Base-by-base conservation (phyloP, 2,888 invertebrate genomes). In the Euspilapteryx auroguttella region DNA sequence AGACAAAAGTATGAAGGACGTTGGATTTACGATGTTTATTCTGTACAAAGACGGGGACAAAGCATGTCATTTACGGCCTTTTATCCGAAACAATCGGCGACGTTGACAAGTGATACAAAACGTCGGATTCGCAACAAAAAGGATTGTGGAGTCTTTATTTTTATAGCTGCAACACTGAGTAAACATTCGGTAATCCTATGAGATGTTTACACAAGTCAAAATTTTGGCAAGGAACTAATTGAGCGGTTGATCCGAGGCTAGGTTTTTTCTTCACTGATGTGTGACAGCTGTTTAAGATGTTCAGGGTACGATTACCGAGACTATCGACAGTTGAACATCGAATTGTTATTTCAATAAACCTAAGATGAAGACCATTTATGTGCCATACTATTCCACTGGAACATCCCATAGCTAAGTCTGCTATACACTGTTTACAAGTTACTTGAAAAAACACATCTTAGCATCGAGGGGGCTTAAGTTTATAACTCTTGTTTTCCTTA, bases 1-100 rank as follows among this genome's bases (percentile, higher is more conserved):
- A 51, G 45, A 63, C 59, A 65, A 66, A 57, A 54, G 45, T 48
- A 40, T 43, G 46, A 52, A 49, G 44, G n/a, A 45, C 45, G 41
- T 43, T 50, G 50, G 59, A 69, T 68, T 58, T 62, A 58, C 48
- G 49, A 64, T 68, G 58, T 73, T 69, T 69, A 65, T 58, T 55
- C 52, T 54, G 37, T 40, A 50, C 49, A 55, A 51, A 54, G 47
- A 45, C 36, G 34, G 35, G 36, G 42, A 66, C 66, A 66, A 71
- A 56, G 63, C 44, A 48, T 51, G 53, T 61, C 64, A 63, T 59
- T 62, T 59, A 53, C 54, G 52, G 49, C 45, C 47, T 45, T 51
- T 55, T 61, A 55, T 59, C 53, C 52, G 48, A 40, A 61, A 73
- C 69, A 71, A 69, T 69, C 64, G 61, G 50, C 48, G 56, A 59